phyloP scores from a whole-genome alignment of 2,113 vertebrate genomes.

The Capra hircus region DNA sequence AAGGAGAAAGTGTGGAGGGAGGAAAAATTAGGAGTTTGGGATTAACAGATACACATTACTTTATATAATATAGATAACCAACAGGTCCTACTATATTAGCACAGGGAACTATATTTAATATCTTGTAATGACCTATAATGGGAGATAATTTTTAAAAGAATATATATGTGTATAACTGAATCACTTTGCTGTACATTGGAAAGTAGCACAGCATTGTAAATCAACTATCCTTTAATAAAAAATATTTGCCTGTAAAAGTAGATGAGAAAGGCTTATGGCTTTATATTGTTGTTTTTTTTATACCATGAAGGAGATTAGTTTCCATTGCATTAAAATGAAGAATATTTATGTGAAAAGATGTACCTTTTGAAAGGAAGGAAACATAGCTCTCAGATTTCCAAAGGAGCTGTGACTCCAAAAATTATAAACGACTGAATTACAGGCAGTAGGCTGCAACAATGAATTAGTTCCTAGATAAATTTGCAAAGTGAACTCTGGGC shows the following conservation, averaged over 20 bases:
- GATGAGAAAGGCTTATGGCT: not conserved
- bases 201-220: not conserved
- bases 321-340: not conserved
- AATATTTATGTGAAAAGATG: not conserved
- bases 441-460: not conserved
- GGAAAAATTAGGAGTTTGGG: not conserved
- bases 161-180: not conserved
- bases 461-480: not conserved
- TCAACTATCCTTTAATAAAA: not conserved
- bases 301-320: not conserved
- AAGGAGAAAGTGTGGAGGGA: not conserved
- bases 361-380: not conserved
- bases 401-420: not conserved
- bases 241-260: not conserved
- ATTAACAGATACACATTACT: not conserved
- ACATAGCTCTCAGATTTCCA: not conserved
- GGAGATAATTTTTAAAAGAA: not conserved
- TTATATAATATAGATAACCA: not conserved
- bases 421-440: not conserved
- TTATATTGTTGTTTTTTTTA: not conserved
- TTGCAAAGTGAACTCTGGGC: not conserved
- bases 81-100: not conserved
- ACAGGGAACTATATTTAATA: not conserved
- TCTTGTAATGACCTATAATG: not conserved
- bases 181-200: not conserved